Base-by-base conservation (phyloP, 2,113 vertebrate genomes). In the Hydropotes inermis region DNA sequence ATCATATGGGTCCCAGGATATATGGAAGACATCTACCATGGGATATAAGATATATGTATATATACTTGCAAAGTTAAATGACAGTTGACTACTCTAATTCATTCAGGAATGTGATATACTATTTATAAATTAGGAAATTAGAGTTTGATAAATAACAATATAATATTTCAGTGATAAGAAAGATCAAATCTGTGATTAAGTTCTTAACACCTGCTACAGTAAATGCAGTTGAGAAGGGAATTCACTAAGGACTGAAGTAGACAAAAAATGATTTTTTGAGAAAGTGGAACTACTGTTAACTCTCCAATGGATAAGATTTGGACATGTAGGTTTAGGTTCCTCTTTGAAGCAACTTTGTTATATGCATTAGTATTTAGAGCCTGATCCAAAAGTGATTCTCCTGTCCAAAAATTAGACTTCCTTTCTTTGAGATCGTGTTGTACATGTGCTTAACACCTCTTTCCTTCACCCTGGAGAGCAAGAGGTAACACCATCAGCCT, bases 241-340 rank as follows among this genome's bases (percentile, higher is more conserved):
- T 93, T 91, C 83, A 60, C 50, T 85, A 81, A 94, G 52, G 13
- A 84, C 91, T 57, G 36, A 79, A 70, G 33, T 91, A 84, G 54
- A 87, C 23, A 10, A 95, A 95, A 67, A 95, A 94, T 61, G 58
- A 47, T 78, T 88, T 95, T 94, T 90, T 84, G 50, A 93, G 52
- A 47, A 89, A 87, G 13, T 90, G 19, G 5, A 97, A 39, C 76
- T 64, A 89, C 16, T 61, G n/a, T 61, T 89, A 94, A 76, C 30
- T 52, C 27, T 74, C 21, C 0, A 33, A 16, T 86, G 25, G 10
- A 33, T 60, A 64, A 50, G 52, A 54, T 91, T 94, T 82, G 11
- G 33, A 94, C 36, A 36, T n/a, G 25, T 3, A 86, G 33, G n/a
- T 43, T 21, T 94, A 76, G 19, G 54, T 27, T 83, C 61, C 23